Base-by-base conservation (phyloP, 2,888 invertebrate species). In the Busseola fusca region DNA sequence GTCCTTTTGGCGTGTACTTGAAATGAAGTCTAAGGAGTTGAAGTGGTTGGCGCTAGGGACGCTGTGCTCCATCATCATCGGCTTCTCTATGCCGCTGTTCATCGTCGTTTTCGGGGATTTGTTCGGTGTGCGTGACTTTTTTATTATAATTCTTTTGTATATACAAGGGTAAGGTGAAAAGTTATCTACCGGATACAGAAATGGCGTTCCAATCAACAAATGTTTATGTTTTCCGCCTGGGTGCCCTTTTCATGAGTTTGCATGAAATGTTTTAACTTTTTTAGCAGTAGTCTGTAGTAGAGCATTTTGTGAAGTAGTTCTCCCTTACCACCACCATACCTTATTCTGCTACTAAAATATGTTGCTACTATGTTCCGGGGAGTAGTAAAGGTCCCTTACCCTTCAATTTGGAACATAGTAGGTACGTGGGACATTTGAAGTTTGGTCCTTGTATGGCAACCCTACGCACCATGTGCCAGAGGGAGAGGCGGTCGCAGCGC, bases 61-160 rank as follows among this genome's bases (percentile, higher is more conserved):
- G 64, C 9, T 97, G 2, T 94, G 96, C 30, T 96, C 97, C 0
- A 83, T 96, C 10, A 86, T 97, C 16, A 96, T 97, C 91, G 97
- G 97, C 9, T 96, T 96, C 83, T 96, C 97, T 12, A 97, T 97
- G 96, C 97, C 97, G 1, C 82, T 97, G 14, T 97, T 97, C 89
- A 96, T 97, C 0, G 90, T 97, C 34, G 90, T 97, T 6, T 97
- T 97, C 86, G 97, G 97, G 74, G 96, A 97, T 85, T 96, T 97
- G 81, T 89, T 97, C 62, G 96, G 96, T 72, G 96, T 96, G 91
- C 92, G 94, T 90, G 68, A 62, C 27, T 73, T 74, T 69, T 72
- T 64, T 59, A 40, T 52, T 25, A 25, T 63, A 18, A 50, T 48
- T 27, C 0, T 42, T 27, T 62, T 62, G 18, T 42, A 0, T 42